Evolutionary conservation across 1,140 invertebrate species (phyloP).

Genomic region (Metopolophium dirhodum): DNA sequence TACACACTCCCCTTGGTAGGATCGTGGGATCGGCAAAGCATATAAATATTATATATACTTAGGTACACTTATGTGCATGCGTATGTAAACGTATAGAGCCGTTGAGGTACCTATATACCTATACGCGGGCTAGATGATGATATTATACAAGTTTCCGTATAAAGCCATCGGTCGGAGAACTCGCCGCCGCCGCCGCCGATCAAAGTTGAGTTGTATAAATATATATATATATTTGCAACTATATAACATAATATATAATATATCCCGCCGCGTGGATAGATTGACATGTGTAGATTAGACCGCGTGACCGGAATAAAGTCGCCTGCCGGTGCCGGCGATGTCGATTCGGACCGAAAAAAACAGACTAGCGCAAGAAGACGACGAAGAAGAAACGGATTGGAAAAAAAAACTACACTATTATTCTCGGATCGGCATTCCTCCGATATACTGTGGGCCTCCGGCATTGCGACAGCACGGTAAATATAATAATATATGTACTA

Average conservation of each 20-base stretch:
- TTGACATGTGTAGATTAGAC: slow-evolving; percentile 53
- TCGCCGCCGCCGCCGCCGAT: not conserved
- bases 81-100: not conserved
- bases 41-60: not conserved
- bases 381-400: not conserved
- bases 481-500: not conserved
- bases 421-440: slow-evolving; percentile 38
- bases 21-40: too few species aligned
- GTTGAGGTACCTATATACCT: not conserved
- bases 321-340: not conserved
- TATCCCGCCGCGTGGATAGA: not conserved
- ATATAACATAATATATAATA: not conserved
- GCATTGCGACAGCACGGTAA: not conserved
- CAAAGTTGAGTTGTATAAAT: slow-evolving; percentile 33
- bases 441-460: not conserved
- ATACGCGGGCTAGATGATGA: slow-evolving; percentile 3
- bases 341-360: slow-evolving; percentile 33
- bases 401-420: not conserved
- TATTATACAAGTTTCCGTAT: slow-evolving; percentile 49
- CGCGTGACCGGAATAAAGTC: slow-evolving; percentile 54
- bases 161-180: slow-evolving; percentile 17
- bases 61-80: not conserved
- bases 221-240: not conserved
- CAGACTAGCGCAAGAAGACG: not conserved
- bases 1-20: not conserved